A percentile compares a stretch with the other conserved stretches of the same genome.
Evolutionary conservation across 2,113 vertebrate genomes (phyloP).

Genomic region (Thamnophis sirtalis): DNA sequence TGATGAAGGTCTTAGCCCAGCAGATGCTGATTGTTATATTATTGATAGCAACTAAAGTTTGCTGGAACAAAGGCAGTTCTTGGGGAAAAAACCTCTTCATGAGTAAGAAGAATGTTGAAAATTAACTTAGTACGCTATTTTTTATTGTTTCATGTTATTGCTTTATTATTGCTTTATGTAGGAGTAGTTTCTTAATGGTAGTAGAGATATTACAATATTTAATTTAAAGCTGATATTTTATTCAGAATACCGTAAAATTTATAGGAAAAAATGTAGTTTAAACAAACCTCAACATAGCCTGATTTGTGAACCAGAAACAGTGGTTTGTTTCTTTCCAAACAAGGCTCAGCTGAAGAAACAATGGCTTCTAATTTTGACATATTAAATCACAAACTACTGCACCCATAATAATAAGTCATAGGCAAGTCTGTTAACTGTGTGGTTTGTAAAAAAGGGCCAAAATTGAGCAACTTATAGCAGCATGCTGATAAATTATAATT

Average conservation of each 20-base stretch:
- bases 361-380: not conserved
- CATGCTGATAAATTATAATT: not conserved
- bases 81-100: not conserved
- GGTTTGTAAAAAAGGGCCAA: not conserved
- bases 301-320: not conserved
- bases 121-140: not conserved
- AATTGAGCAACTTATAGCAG: not conserved
- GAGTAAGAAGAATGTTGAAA: not conserved
- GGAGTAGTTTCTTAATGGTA: not conserved
- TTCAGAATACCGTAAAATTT: not conserved
- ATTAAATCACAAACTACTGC: not conserved
- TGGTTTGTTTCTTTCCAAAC: not conserved
- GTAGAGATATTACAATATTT: not conserved
- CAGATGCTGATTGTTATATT: not conserved
- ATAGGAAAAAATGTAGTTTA: not conserved
- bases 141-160: not conserved
- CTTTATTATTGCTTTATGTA: not conserved
- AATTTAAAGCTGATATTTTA: not conserved
- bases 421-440: not conserved
- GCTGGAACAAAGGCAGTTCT: not conserved
- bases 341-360: not conserved
- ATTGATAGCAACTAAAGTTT: not conserved
- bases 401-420: not conserved
- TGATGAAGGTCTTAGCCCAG: not conserved
- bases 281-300: not conserved